Conservation (phyloP, 2,797 vertebrate species). For the Sparidentex hasta region DNA sequence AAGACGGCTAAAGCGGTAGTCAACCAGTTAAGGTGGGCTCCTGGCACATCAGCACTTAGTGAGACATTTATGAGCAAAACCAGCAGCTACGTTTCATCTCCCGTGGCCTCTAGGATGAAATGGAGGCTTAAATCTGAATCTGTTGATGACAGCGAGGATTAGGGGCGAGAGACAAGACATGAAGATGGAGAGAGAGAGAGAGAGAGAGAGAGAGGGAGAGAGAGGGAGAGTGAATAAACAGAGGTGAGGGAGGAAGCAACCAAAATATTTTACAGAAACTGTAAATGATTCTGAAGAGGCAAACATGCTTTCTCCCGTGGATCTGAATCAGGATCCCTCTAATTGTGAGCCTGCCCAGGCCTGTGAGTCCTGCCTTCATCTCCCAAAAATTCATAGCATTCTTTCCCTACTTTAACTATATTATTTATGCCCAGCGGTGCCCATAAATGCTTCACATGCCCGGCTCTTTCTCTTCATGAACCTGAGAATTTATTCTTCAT, state of each 20-base stretch:
- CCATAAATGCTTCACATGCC: slow-evolving; percentile 15
- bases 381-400: neutral
- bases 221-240: slow-evolving; percentile 14
- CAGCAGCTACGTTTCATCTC: slow-evolving; percentile 64
- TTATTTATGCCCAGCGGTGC: slow-evolving; percentile 32
- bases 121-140: slow-evolving; percentile 58
- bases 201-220: neutral
- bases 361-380: neutral
- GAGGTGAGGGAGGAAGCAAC: neutral
- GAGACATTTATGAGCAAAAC: slow-evolving; percentile 65
- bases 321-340: neutral
- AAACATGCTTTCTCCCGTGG: neutral
- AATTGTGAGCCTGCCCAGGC: slow-evolving; percentile 14
- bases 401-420: slow-evolving; percentile 1
- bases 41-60: slow-evolving; percentile 52
- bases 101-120: slow-evolving; percentile 60
- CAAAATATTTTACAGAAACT: slow-evolving; percentile 16
- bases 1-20: slow-evolving; percentile 34
- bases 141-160: slow-evolving; percentile 65
- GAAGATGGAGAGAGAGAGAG: slow-evolving; percentile 7
- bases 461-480: neutral
- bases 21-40: slow-evolving; percentile 41
- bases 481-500: neutral
- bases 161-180: slow-evolving; percentile 34
- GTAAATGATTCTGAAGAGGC: slow-evolving; percentile 8